Conservation (phyloP, 2,797 vertebrate species). For the Stomatorhinus walkeri region DNA sequence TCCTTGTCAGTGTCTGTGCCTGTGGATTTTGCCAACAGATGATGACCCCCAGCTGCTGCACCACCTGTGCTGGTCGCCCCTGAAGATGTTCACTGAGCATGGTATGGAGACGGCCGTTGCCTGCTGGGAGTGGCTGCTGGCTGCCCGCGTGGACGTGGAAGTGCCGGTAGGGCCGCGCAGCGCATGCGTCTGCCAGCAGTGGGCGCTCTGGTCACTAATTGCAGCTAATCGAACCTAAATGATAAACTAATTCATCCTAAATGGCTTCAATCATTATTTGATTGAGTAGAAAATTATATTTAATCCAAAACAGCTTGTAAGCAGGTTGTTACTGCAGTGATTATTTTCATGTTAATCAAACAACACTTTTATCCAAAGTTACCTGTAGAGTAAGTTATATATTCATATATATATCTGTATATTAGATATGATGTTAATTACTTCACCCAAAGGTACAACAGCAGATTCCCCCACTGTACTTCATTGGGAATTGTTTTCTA, state of each 20-base stretch:
- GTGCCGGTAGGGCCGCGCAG: constrained; percentile 68
- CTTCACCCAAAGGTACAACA: background rate
- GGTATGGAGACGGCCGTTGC: constrained; percentile 90
- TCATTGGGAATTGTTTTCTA: background rate
- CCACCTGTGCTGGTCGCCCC: constrained; percentile 87
- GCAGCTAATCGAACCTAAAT: background rate
- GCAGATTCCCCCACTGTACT: background rate
- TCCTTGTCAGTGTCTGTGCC: background rate
- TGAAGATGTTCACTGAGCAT: constrained; percentile 87
- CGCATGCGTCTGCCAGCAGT: background rate
- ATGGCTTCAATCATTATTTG: background rate
- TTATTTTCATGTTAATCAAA: background rate
- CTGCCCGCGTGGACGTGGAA: constrained; percentile 80
- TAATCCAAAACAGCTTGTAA: background rate
- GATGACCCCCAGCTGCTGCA: constrained; percentile 87
- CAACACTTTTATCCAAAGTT: background rate
- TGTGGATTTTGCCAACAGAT: constrained; percentile 51
- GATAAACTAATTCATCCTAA: background rate
- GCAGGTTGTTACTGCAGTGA: background rate
- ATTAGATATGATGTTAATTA: background rate
- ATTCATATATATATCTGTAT: background rate
- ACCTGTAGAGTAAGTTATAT: background rate
- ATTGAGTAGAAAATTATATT: background rate
- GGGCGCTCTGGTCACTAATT: background rate
- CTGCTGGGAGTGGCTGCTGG: constrained; percentile 96